A percentile compares a stretch with the other conserved stretches of the same genome.
Conservation (phyloP, 2,113 vertebrate genomes). For the Pachyramphus minor region DNA sequence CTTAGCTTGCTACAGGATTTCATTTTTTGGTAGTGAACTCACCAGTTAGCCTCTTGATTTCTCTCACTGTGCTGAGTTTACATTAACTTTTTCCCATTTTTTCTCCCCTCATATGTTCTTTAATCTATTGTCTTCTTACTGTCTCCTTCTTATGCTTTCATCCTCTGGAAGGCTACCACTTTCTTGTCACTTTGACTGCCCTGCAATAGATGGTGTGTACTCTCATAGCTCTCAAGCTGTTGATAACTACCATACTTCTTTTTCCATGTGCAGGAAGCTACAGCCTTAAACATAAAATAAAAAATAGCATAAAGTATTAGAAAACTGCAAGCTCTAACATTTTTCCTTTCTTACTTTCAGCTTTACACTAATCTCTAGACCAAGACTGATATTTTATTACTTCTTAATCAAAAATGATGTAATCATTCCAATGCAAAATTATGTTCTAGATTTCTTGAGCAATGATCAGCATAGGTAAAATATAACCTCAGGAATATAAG, state of each 20-base stretch:
- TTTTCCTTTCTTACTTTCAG: background rate
- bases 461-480: background rate
- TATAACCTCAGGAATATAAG: background rate
- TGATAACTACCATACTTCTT: background rate
- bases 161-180: background rate
- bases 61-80: background rate
- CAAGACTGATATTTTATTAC: background rate
- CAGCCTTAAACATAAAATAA: constrained; percentile 25
- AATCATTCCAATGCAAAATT: background rate
- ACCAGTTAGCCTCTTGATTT: background rate
- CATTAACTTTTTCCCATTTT: background rate
- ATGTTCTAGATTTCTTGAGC: background rate
- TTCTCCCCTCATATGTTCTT: background rate
- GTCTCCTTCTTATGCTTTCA: background rate
- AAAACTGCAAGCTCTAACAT: background rate
- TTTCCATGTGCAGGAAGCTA: background rate
- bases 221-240: background rate
- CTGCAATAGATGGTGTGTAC: background rate
- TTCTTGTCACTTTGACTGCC: background rate
- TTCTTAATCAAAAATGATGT: background rate
- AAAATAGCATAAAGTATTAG: background rate
- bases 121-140: background rate
- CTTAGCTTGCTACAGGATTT: background rate
- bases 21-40: background rate
- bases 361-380: background rate